A percentile compares a stretch with the other conserved stretches of the same genome.
Conservation (phyloP, 2,113 vertebrate genomes). For the Chaenogobius annularis region DNA sequence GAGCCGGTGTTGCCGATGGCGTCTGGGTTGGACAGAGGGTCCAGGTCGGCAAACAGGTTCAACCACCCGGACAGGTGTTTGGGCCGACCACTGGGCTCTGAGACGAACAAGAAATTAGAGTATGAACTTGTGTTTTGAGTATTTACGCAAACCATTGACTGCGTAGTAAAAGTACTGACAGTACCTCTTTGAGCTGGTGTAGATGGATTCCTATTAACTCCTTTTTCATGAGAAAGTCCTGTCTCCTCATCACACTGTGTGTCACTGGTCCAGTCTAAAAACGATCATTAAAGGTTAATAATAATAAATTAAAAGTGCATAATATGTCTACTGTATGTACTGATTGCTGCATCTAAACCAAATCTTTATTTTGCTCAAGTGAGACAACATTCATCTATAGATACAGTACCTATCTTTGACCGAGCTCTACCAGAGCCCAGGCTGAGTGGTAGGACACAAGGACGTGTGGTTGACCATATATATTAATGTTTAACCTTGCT, state of each 20-base stretch:
- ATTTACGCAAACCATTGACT: no score
- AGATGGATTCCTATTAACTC: conserved; percentile 56
- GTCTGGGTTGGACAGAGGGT: conserved; percentile 94
- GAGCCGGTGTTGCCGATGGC: conserved; percentile 87
- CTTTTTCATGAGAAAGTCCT: conserved; percentile 68
- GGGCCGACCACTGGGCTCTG: conserved; percentile 79
- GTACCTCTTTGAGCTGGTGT: conserved; percentile 29
- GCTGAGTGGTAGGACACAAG: no score
- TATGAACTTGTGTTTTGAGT: no score
- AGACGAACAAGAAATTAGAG: conserved; percentile 7
- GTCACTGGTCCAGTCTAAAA: conserved; percentile 79
- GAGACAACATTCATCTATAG: no score
- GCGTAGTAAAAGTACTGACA: no score
- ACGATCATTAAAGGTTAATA: neutral
- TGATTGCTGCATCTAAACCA: no score
- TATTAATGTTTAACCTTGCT: no score
- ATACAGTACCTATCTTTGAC: no score
- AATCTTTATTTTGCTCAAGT: no score
- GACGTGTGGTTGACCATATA: no score
- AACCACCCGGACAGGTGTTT: conserved; percentile 93
- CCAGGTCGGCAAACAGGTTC: conserved; percentile 94
- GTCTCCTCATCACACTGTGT: conserved; percentile 60
- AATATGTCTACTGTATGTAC: no score
- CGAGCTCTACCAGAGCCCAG: no score
- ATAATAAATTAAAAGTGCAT: neutral